phyloP scores from a whole-genome alignment of 2,797 vertebrate species.

The Acrossocheilus fasciatus region DNA sequence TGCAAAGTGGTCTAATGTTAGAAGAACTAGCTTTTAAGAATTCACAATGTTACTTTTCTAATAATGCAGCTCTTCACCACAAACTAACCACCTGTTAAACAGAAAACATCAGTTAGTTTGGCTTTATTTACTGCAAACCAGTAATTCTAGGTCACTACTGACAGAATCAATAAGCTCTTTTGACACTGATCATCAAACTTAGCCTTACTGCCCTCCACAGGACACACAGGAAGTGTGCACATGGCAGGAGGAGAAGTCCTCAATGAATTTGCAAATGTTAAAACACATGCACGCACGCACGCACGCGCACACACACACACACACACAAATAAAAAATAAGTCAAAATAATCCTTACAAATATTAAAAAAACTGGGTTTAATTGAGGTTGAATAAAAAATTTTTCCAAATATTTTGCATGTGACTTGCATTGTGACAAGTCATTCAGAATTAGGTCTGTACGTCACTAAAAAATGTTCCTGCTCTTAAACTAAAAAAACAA shows the following conservation, averaged over 20 bases:
- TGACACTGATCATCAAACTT: not conserved
- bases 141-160: not conserved
- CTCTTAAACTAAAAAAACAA: slow-evolving; percentile 17
- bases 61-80: not conserved
- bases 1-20: not conserved
- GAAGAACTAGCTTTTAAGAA: not conserved
- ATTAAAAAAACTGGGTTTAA: slow-evolving; percentile 21
- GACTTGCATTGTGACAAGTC: not conserved
- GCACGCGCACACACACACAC: no score
- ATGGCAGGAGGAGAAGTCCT: no score
- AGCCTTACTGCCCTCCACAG: slow-evolving; percentile 36
- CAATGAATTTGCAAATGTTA: not conserved
- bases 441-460: not conserved
- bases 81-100: not conserved
- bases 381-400: not conserved
- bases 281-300: not conserved
- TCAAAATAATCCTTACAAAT: not conserved
- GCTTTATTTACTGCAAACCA: not conserved
- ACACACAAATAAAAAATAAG: not conserved
- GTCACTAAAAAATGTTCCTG: not conserved
- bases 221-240: slow-evolving; percentile 8
- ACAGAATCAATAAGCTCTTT: not conserved
- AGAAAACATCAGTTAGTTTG: not conserved
- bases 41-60: not conserved
- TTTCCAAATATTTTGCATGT: not conserved